Percentiles rank a stretch among this genome's conserved stretches.
phyloP scores from a whole-genome alignment of 2,113 vertebrate genomes.

The Oncorhynchus mykiss region DNA sequence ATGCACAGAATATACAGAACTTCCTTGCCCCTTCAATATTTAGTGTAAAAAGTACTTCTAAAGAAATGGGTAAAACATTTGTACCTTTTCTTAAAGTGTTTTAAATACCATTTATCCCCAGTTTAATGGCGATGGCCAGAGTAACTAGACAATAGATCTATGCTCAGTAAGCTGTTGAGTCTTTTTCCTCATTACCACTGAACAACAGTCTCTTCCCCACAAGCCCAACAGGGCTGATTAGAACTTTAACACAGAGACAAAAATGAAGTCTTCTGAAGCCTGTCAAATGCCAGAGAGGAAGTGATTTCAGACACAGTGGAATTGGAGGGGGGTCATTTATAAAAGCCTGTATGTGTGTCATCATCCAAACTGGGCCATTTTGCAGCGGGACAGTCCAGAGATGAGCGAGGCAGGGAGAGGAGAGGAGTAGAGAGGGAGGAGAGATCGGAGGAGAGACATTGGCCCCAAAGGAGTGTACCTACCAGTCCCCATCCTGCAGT shows the following conservation, averaged over 20 bases:
- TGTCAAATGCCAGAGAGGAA: neutral
- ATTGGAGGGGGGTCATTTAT: conserved; percentile 34
- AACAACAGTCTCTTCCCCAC: neutral
- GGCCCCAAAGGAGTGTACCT: no score
- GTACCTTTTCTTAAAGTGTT: no score
- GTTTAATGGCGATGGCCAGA: neutral
- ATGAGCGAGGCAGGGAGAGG: neutral
- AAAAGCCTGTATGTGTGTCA: conserved; percentile 31
- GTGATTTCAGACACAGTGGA: neutral
- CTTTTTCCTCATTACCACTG: neutral
- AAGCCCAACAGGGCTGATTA: neutral
- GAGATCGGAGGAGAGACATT: neutral
- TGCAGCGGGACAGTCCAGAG: conserved; percentile 10
- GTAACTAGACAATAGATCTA: neutral
- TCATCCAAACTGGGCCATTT: conserved; percentile 34
- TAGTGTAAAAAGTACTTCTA: no score
- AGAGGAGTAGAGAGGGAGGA: neutral
- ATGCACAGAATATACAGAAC: no score
- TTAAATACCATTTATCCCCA: neutral
- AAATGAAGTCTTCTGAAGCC: neutral
- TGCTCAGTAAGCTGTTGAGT: neutral
- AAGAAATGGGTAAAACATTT: no score
- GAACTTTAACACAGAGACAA: neutral
- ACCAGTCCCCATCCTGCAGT: no score
- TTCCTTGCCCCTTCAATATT: no score